Percentiles rank a stretch among this genome's conserved stretches.
Evolutionary conservation across 2,797 vertebrate species (phyloP).

Genomic region (Octomys mimax): DNA sequence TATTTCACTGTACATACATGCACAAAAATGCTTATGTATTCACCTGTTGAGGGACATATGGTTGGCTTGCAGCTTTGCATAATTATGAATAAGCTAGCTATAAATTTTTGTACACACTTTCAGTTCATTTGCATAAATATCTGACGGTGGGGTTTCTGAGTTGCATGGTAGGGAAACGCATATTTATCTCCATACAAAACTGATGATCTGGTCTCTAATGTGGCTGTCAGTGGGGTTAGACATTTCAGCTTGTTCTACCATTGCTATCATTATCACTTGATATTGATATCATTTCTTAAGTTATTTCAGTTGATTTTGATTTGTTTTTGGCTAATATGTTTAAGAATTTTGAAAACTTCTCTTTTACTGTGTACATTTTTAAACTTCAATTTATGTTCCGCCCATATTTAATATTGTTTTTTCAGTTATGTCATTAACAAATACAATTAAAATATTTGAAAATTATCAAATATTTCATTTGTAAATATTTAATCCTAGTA

Average conservation of each 20-base stretch:
- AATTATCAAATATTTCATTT: background rate
- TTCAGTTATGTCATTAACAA: background rate
- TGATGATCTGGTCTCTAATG: conserved; percentile 19
- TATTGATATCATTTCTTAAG: background rate
- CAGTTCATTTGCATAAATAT: background rate
- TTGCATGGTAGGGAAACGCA: background rate
- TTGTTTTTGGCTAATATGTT: background rate
- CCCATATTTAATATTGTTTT: background rate
- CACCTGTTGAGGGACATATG: background rate
- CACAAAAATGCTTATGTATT: background rate
- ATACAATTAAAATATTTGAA: background rate
- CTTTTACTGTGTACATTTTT: background rate
- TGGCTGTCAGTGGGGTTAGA: background rate
- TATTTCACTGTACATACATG: background rate
- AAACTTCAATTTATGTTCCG: background rate
- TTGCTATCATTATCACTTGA: background rate
- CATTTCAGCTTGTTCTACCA: background rate
- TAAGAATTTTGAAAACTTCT: background rate
- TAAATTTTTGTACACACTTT: background rate
- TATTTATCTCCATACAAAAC: background rate
- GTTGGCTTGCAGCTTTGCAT: background rate
- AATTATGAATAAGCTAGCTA: background rate
- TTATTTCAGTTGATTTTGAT: background rate
- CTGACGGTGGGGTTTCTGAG: background rate
- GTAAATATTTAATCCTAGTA: background rate